phyloP scores from a whole-genome alignment of 2,888 invertebrate species.

The Gerris lacustris region DNA sequence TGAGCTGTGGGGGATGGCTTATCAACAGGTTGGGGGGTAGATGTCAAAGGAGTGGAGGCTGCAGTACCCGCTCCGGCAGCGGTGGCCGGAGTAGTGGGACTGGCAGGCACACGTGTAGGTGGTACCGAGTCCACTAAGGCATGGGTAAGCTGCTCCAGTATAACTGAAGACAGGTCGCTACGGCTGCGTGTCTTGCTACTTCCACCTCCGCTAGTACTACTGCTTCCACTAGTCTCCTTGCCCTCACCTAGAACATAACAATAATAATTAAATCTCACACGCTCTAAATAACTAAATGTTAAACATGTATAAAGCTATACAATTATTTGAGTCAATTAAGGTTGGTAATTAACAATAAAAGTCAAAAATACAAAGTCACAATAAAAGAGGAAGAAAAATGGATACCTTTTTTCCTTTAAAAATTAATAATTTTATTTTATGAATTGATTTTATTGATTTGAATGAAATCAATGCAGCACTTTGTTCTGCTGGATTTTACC shows the following conservation, averaged over 20 bases:
- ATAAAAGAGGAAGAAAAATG: no score
- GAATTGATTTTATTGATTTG: no score
- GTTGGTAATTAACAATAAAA: no score
- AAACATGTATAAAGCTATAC: no score
- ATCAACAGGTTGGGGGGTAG: not conserved
- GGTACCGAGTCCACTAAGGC: constrained; percentile 45
- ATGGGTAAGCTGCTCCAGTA: constrained; percentile 59
- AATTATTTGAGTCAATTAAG: no score
- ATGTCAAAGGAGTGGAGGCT: not conserved
- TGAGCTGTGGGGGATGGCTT: not conserved
- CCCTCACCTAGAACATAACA: not conserved
- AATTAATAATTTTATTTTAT: no score
- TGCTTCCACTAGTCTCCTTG: not conserved
- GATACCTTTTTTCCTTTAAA: no score
- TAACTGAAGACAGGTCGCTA: constrained; percentile 55
- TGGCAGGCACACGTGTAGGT: not conserved
- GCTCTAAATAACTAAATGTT: no score
- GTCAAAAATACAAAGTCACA: no score
- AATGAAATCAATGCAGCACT: no score
- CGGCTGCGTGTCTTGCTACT: constrained; percentile 44
- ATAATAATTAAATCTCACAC: no score
- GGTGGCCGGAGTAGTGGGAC: not conserved
- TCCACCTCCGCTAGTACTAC: constrained; percentile 32
- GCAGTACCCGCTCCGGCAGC: not conserved
- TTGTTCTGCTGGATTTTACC: no score